Evolutionary conservation across 2,113 vertebrate genomes (phyloP), one percentile per base, ranked within the genome.

Genomic region (Thomomys bottae): DNA sequence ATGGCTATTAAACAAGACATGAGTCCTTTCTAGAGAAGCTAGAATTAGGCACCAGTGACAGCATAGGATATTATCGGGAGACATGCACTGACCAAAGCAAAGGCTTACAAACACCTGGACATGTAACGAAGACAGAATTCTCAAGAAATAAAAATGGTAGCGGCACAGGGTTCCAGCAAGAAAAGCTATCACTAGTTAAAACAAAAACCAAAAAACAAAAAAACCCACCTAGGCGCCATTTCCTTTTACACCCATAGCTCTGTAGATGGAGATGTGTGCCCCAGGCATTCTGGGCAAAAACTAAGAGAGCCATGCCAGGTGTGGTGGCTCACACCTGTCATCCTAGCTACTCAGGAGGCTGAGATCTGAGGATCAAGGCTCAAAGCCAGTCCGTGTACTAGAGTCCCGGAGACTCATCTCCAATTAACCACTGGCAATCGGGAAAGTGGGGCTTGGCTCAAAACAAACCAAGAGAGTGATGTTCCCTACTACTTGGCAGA

Each of bases 1-100:
- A 88, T 15, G 28, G 23, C 34, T 87, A 87, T 81, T 70, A 84
- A 92, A 83, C 17, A 94, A 88, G 76, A 94, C 12, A 20, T 94
- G 49, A 61, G 9, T 81, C 20, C 78, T 90, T 92, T 8, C 34
- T 49, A 12, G 14, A 12, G 14, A 12, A 10, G 45, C n/a, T 59
- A 78, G 49, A 81, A 36, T 49, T 28, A 95, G 9, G 54, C 21
- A 84, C 14, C 59, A 91, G 45, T 42, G 18, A 87, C 32, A 79
- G 42, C 23, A 83, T 15, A 70, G 61, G 78, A 17, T 68, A 94
- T 67, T 84, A 92, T 90, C 3, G 81, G 67, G 83, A 89, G 26
- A 84, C 54, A 88, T 34, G 36, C 30, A 76, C 61, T 2, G 38
- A 49, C 61, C 23, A 80, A 88, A 95, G 76, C 11, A 57, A 92